Conservation (phyloP, 2,888 invertebrate species). For the Dexiosoma caninum region DNA sequence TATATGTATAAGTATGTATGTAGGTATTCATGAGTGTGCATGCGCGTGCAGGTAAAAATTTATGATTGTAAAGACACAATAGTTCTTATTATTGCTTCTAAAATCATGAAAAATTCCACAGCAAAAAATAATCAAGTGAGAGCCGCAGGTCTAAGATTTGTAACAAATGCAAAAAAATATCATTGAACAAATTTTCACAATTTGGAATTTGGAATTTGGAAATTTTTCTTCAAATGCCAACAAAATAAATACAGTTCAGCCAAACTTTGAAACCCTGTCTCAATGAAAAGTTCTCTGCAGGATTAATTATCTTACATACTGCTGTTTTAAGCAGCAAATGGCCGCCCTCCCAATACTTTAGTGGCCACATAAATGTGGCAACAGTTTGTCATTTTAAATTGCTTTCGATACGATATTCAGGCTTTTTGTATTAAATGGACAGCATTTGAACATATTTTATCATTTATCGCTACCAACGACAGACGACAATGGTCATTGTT, state of each 20-base stretch:
- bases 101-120: not conserved
- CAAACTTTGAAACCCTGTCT: not conserved
- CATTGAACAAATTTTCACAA: not conserved
- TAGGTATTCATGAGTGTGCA: too few relatives aligned
- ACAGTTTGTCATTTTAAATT: slow-evolving; percentile 66
- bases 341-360: not conserved
- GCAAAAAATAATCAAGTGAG: not conserved
- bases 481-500: slow-evolving; percentile 45
- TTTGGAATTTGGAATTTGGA: not conserved
- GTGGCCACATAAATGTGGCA: slow-evolving; percentile 59
- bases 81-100: not conserved
- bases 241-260: not conserved
- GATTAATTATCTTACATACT: not conserved
- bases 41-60: too few relatives aligned
- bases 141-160: not conserved
- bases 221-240: not conserved
- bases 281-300: not conserved
- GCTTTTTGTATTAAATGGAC: slow-evolving; percentile 57
- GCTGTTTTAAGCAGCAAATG: not conserved
- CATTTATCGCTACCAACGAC: slow-evolving; percentile 58
- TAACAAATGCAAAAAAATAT: not conserved
- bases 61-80: not conserved
- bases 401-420: slow-evolving; percentile 57
- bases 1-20: too few relatives aligned
- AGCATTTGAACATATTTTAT: slow-evolving; percentile 62